Conservation (phyloP, 2,888 invertebrate species). For the Capitulum mitella region DNA sequence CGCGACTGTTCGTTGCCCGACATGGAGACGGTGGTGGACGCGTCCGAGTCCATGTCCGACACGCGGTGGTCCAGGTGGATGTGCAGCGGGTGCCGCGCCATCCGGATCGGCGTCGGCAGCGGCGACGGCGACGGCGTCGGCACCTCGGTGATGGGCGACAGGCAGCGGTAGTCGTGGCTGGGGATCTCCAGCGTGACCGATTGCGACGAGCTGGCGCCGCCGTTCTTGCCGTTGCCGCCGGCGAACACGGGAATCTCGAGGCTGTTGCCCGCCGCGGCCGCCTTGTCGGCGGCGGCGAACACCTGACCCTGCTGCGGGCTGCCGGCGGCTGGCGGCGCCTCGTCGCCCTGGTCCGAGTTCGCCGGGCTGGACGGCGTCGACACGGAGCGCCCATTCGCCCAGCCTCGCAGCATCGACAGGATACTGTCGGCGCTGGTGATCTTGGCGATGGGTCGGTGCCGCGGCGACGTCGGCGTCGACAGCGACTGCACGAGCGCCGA, state of each 20-base stretch:
- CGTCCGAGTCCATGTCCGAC: slow-evolving; percentile 1
- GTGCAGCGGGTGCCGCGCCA: slow-evolving; percentile 10
- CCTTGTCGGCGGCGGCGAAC: background rate
- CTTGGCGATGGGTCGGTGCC: slow-evolving; percentile 48
- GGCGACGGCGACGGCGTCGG: slow-evolving; percentile 56
- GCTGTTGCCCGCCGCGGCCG: background rate
- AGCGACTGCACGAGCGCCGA: slow-evolving; percentile 32
- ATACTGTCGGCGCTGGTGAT: slow-evolving; percentile 72
- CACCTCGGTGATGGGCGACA: slow-evolving; percentile 69
- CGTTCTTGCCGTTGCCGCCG: background rate
- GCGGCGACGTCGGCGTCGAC: slow-evolving; percentile 34
- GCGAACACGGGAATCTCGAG: slow-evolving; percentile 4
- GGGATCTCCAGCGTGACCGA: slow-evolving; percentile 66
- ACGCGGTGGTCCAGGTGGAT: slow-evolving; percentile 7
- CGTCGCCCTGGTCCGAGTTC: slow-evolving; percentile 29
- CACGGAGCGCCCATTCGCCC: background rate
- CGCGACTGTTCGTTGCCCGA: slow-evolving; percentile 18
- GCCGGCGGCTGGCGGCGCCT: background rate
- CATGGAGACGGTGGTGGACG: background rate
- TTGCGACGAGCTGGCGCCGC: slow-evolving; percentile 26
- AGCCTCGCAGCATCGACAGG: slow-evolving; percentile 57
- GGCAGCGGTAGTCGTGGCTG: slow-evolving; percentile 49
- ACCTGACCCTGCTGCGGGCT: background rate
- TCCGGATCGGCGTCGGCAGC: slow-evolving; percentile 55
- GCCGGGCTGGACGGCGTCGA: slow-evolving; percentile 25